Evolutionary conservation across 2,888 invertebrate species (phyloP), one percentile per base, ranked within the genome.

Genomic region (Nesidiocoris tenuis): DNA sequence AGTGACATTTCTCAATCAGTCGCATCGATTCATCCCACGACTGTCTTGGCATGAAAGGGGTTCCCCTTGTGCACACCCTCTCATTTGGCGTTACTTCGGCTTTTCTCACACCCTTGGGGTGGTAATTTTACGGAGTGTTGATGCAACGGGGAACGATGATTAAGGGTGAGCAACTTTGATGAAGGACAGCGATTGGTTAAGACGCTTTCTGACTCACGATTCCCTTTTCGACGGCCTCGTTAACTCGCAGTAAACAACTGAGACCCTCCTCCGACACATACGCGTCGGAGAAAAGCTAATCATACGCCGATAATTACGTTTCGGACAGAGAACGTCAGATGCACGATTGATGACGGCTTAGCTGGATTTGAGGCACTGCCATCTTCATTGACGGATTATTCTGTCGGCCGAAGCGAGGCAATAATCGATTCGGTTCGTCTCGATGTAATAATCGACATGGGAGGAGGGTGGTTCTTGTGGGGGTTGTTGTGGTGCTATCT

Each of bases 51-150:
- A 7, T 39, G 39, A 39, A 39, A 39, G 5, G 39, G 39, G 3
- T 39, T 12, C 12, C 39, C 39, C 39, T 39, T n/a, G n/a, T n/a
- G n/a, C n/a, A n/a, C n/a, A n/a, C n/a, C n/a, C n/a, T n/a, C n/a
- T n/a, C n/a, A n/a, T n/a, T 39, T 39, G 5, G 39, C 12, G 3
- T 39, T 39, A 39, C 39, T 39, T 39, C 39, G 5, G n/a, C 12
- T 39, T 12, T 39, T 39, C 12, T 39, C 39, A 39, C 39, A 39
- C 39, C 39, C 39, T 39, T 7, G 25, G 61, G 23, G 70, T 24
- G 70, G 70, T 61, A 70, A 70, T 70, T 70, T 70, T 61, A 70
- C 70, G 61, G 70, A 70, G 70, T 70, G 70, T 70, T 70, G 70
- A 70, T 70, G 70, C 70, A 70, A 70, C 70, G 70, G 61, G 67